Evolutionary conservation across 2,888 invertebrate genomes (phyloP), one percentile per base, ranked within the genome.

Genomic region (Ferdinandea cuprea): DNA sequence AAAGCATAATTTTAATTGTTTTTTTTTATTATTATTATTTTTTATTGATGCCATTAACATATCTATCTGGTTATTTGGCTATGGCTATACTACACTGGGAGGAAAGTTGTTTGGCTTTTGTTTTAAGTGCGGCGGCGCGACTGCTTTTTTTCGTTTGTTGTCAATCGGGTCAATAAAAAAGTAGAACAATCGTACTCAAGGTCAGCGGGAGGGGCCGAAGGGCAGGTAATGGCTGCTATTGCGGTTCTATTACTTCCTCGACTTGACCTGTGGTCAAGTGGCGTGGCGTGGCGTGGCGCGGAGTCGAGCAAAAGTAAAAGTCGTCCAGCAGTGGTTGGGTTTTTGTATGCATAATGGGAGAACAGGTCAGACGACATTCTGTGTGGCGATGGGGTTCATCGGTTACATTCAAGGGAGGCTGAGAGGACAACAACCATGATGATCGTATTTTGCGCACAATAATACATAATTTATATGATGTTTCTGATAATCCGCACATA

Each of bases 331-430:
- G 42, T 44, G 40, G 30, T 30, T 56, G 54, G 52, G 17, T 52
- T 44, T 66, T 56, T 25, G 56, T 65, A 59, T 81, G 65, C 46
- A 25, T 81, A 44, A 81, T 77, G 50, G 46, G 17, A 48, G 72
- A 83, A 83, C 83, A 83, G 72, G 83, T 83, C 78, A 83, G 72
- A 83, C 83, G 68, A 56, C 83, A 83, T 83, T 83, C 83, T 83
- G 32, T 65, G 40, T 17, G 50, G 44, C 48, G 2, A 5, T 46
- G 61, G 66, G 44, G 72, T 83, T 83, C 78, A 78, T 78, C 77
- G 66, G 58, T 66, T 54, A 42, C 54, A 44, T 54, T 48, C 11
- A 28, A 11, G 9, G 56, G n/a, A 25, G 5, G 25, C 5, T 25
- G 25, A 25, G n/a, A n/a, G n/a, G n/a, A n/a, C n/a, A n/a, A n/a